Evolutionary conservation across 2,888 invertebrate genomes (phyloP), one percentile per base, ranked within the genome.

Genomic region (Thelaira solivaga): DNA sequence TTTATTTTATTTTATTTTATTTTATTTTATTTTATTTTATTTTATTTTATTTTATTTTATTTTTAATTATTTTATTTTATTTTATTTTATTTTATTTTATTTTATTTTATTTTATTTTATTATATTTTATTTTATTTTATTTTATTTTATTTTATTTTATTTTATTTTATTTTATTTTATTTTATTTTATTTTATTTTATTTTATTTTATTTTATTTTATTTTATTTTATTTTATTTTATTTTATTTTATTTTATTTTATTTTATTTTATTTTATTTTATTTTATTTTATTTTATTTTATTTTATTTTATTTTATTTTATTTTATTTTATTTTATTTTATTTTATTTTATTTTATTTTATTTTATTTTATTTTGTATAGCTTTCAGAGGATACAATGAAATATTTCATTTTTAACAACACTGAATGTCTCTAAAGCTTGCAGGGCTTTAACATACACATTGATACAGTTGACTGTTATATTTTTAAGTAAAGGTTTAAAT

Each of bases 141-240:
- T 31, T 61, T 20, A 10, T 20, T 55, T 41, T 39, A 20, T 55
- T 45, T 47, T 47, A n/a, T 73, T 64, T 16, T 49, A 36, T 62
- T 55, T 34, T 13, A 49, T 16, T 51, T 39, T 36, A 31, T 39
- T 26, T 68, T 68, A 36, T 62, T 55, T 34, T 13, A 49, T 16
- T 51, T 39, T 36, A 31, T 39, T 26, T 68, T 68, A 36, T 62
- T 55, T 34, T 13, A 49, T 16, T 51, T 39, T 36, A 31, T 39
- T 26, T 68, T 68, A 36, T 62, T 55, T 34, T 13, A 49, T 16
- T 51, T 39, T 36, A 31, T 39, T 26, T 68, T 68, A 36, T 62
- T 55, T 34, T 13, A 49, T 16, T 51, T 39, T 36, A 31, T 39
- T 26, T 68, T 68, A 36, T 62, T 55, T 34, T 13, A 49, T 16